Conservation (phyloP, 1,140 invertebrate species). For the Drosophila suzukii region DNA sequence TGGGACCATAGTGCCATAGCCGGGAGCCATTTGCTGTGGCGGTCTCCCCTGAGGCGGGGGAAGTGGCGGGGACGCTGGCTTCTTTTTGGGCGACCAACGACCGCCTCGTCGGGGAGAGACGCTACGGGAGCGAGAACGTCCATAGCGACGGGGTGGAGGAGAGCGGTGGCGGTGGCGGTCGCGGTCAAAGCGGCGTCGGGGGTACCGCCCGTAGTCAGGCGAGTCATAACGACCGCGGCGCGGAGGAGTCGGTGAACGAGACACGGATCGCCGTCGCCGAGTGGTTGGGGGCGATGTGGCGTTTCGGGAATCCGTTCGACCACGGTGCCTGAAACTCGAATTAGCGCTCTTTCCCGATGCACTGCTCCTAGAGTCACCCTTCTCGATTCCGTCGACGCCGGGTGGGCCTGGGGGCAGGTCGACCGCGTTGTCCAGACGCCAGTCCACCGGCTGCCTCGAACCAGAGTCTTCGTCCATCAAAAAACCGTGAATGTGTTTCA, state of each 20-base stretch:
- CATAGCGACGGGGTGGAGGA: conserved; percentile 53
- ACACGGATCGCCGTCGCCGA: conserved; percentile 59
- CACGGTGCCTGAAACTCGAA: conserved; percentile 56
- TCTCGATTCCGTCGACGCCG: conserved; percentile 72
- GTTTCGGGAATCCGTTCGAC: conserved; percentile 64
- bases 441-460: conserved; percentile 56
- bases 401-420: conserved; percentile 70
- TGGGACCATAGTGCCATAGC: conserved; percentile 52
- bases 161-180: not conserved
- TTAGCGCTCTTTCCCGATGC: conserved; percentile 55
- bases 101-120: conserved; percentile 49
- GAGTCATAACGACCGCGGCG: conserved; percentile 73
- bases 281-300: conserved; percentile 42
- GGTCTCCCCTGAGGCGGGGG: conserved; percentile 31
- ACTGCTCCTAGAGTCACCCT: conserved; percentile 43
- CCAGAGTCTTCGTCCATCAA: conserved; percentile 70
- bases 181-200: conserved; percentile 59
- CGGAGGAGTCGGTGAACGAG: conserved; percentile 56
- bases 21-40: conserved; percentile 43
- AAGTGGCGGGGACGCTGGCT: conserved; percentile 68
- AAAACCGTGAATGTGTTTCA: conserved; percentile 25
- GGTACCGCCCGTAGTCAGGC: conserved; percentile 67
- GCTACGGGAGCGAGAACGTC: conserved; percentile 65
- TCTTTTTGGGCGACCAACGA: conserved; percentile 80
- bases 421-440: conserved; percentile 48